These are phyloP conservation scores for Pseudochromis fuscus DNA, from an alignment of 2,797 vertebrate genomes.

Conservation along the genomic window DNA sequence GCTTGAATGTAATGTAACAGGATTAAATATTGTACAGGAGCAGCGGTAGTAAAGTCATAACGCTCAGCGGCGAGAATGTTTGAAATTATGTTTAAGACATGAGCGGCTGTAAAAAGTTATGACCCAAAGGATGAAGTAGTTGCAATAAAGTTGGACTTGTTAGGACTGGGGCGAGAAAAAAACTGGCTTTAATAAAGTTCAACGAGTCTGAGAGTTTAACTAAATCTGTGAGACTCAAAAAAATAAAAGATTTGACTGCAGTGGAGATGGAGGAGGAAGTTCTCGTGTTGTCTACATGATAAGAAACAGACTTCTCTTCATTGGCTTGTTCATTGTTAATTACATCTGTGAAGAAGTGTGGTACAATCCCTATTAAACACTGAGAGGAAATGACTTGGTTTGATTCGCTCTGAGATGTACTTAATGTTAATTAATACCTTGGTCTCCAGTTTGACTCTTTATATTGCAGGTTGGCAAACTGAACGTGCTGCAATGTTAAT, in stretches of 20 bases:
- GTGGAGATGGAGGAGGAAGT: slow-evolving; percentile 4
- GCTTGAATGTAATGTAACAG: slow-evolving; percentile 6
- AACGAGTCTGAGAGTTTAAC: slow-evolving; percentile 23
- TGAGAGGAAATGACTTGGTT: slow-evolving; percentile 58
- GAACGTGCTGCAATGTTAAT: slow-evolving; percentile 74
- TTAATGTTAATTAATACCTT: slow-evolving; percentile 80
- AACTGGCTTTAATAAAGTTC: slow-evolving; percentile 37
- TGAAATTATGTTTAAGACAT: slow-evolving; percentile 54
- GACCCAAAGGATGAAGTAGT: slow-evolving; percentile 34
- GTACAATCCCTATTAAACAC: slow-evolving; percentile 50
- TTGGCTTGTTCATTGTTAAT: slow-evolving; percentile 65
- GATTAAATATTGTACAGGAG: slow-evolving; percentile 14
- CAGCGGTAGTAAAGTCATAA: slow-evolving; percentile 20
- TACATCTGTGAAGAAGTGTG: slow-evolving; percentile 40
- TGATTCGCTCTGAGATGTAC: slow-evolving; percentile 67
- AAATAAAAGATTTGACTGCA: slow-evolving; percentile 12
- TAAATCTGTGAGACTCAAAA: slow-evolving; percentile 12
- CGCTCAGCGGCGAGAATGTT: slow-evolving; percentile 24
- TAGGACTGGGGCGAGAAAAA: slow-evolving; percentile 6
- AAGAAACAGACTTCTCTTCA: slow-evolving; percentile 47
- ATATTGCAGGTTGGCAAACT: slow-evolving; percentile 51
- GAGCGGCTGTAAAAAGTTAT: slow-evolving; percentile 47
- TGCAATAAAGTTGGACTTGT: slow-evolving; percentile 35
- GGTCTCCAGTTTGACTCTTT: slow-evolving; percentile 65
- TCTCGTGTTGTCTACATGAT: slow-evolving; percentile 35